These are phyloP conservation scores for Numenius phaeopus DNA, from an alignment of 2,797 vertebrate species.

Conservation along the genomic window DNA sequence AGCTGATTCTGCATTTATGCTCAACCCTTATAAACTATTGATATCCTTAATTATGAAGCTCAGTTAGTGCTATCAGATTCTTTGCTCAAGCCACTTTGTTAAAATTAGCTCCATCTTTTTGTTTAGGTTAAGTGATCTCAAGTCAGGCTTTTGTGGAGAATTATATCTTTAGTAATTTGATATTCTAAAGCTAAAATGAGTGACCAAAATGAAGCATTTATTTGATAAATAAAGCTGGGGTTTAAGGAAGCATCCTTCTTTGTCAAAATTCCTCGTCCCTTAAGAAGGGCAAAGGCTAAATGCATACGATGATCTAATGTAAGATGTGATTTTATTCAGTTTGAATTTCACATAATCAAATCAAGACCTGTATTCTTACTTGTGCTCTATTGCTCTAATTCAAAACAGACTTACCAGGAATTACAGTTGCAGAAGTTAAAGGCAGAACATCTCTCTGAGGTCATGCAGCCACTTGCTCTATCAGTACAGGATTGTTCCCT, in stretches of 20 bases:
- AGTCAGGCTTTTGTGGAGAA: slow-evolving; percentile 3
- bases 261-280: slow-evolving; percentile 26
- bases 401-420: slow-evolving; percentile 44
- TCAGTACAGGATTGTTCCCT: not conserved
- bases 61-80: not conserved
- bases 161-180: slow-evolving; percentile 21
- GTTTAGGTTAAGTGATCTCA: slow-evolving; percentile 28
- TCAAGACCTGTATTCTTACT: slow-evolving; percentile 37
- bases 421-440: slow-evolving; percentile 15
- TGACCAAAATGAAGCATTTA: slow-evolving; percentile 27
- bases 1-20: not conserved
- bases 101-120: slow-evolving; percentile 7
- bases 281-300: slow-evolving; percentile 56
- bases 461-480: not conserved
- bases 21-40: not conserved
- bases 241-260: slow-evolving; percentile 53
- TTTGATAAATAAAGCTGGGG: slow-evolving; percentile 42
- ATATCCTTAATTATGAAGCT: not conserved
- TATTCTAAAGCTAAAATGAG: slow-evolving; percentile 27
- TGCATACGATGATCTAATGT: slow-evolving; percentile 41
- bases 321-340: slow-evolving; percentile 44
- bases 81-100: not conserved
- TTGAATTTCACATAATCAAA: slow-evolving; percentile 58
- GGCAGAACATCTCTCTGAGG: not conserved
- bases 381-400: slow-evolving; percentile 37